Evolutionary conservation across 92 coral and sea anemone genomes (phyloP).

Genomic region (Zoanthus gigantus): DNA sequence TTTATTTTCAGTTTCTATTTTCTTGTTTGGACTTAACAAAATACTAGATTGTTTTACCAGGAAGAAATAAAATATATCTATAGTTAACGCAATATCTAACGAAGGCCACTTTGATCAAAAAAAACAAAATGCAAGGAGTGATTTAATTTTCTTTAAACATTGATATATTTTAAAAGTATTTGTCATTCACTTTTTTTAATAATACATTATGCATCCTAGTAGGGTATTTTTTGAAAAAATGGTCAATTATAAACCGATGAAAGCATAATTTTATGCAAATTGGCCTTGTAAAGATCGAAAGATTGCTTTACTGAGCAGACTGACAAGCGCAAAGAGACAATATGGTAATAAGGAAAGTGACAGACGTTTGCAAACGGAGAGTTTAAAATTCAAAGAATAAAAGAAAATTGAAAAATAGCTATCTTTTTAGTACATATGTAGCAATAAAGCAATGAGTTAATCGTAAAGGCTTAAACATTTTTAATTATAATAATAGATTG

Average conservation of each 20-base stretch:
- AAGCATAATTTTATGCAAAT: slow-evolving; percentile 25
- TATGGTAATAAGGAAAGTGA: not conserved
- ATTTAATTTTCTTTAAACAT: slow-evolving; percentile 40
- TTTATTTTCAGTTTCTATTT: not conserved
- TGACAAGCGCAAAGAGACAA: not conserved
- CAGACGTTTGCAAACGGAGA: not conserved
- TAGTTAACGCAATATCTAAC: not conserved
- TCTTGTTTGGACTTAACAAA: not conserved
- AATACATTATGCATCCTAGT: slow-evolving; percentile 34
- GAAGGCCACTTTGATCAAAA: not conserved
- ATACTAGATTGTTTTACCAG: not conserved
- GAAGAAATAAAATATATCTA: not conserved
- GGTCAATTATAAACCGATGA: slow-evolving; percentile 20
- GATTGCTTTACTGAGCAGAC: not conserved
- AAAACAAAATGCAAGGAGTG: slow-evolving; percentile 14
- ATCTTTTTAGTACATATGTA: too few species aligned
- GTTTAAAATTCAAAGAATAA: not conserved
- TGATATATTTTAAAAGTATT: slow-evolving; percentile 24
- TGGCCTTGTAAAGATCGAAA: not conserved
- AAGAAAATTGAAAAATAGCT: not conserved
- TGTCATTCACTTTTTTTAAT: not conserved
- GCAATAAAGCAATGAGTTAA: too few species aligned
- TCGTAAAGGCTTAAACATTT: too few species aligned
- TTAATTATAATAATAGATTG: too few species aligned
- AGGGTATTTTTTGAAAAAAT: slow-evolving; percentile 15